Percentiles rank a stretch among this genome's conserved stretches.
Evolutionary conservation across 2,797 vertebrate species (phyloP).

Genomic region (Selene dorsalis): DNA sequence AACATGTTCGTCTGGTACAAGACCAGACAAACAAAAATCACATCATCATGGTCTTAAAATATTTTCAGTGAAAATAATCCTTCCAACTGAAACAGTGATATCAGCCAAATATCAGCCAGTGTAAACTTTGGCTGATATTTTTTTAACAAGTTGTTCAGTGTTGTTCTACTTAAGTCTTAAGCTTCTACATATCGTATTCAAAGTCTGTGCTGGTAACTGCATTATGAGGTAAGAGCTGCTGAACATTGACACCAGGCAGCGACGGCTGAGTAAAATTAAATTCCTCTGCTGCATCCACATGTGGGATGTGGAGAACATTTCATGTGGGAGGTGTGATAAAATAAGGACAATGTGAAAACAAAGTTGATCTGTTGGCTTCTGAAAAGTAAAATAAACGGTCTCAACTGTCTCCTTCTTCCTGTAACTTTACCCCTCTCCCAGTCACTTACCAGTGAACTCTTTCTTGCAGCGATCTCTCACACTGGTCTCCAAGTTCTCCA

Average conservation of each 20-base stretch:
- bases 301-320: conserved; percentile 31
- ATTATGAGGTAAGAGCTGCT: conserved; percentile 1
- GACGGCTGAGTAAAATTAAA: conserved; percentile 33
- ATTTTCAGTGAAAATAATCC: too few species aligned
- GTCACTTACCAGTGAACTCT: conserved; percentile 93
- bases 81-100: too few species aligned
- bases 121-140: too few species aligned
- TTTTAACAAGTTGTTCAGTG: neutral
- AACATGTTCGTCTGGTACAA: too few species aligned
- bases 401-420: neutral
- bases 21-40: too few species aligned
- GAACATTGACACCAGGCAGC: conserved; percentile 38
- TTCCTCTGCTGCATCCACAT: conserved; percentile 20
- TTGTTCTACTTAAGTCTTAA: neutral
- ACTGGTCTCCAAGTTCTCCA: conserved; percentile 98
- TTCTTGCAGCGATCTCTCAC: conserved; percentile 99
- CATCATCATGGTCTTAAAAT: too few species aligned
- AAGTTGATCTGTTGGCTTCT: conserved; percentile 26
- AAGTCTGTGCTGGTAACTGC: conserved; percentile 1
- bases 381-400: conserved; percentile 44
- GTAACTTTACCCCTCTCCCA: neutral
- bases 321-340: conserved; percentile 30
- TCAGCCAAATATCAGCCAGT: too few species aligned
- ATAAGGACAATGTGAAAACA: conserved; percentile 21
- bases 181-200: neutral